Evolutionary conservation across 2,888 invertebrate species (phyloP).

Genomic region (Nomada hirtipes): DNA sequence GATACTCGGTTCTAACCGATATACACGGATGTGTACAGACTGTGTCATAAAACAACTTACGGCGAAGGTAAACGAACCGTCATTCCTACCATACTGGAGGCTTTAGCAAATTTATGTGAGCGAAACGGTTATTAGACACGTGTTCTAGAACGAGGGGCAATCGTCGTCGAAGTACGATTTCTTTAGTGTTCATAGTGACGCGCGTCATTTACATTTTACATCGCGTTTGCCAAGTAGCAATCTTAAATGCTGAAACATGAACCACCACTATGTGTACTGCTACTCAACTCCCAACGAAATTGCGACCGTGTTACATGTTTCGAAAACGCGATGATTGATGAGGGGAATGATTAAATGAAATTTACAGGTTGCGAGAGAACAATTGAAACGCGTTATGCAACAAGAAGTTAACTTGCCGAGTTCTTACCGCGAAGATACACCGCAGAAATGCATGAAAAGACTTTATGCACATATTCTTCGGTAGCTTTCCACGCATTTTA

Average conservation of each 20-base stretch:
- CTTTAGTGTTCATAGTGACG: neutral
- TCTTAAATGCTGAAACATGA: no score
- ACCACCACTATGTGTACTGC: no score
- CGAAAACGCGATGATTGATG: no score
- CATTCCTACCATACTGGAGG: neutral
- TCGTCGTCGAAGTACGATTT: neutral
- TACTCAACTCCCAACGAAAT: no score
- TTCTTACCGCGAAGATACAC: neutral
- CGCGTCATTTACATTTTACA: no score
- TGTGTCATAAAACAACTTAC: constrained; percentile 18
- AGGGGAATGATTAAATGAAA: neutral
- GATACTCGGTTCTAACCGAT: neutral
- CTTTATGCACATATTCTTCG: no score
- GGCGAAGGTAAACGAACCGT: constrained; percentile 22
- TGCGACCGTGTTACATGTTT: no score
- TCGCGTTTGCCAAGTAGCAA: no score
- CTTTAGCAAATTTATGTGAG: neutral
- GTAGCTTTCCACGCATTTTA: neutral
- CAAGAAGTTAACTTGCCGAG: neutral
- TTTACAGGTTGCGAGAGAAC: neutral
- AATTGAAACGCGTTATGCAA: constrained; percentile 47
- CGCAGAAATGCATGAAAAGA: neutral
- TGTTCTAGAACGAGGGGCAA: neutral
- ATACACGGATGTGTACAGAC: constrained; percentile 18
- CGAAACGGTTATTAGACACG: neutral